A percentile compares a stretch with the other conserved stretches of the same genome.
These are phyloP conservation scores for Drosophila orosa DNA, from an alignment of 1,140 invertebrate species.

Conservation along the genomic window DNA sequence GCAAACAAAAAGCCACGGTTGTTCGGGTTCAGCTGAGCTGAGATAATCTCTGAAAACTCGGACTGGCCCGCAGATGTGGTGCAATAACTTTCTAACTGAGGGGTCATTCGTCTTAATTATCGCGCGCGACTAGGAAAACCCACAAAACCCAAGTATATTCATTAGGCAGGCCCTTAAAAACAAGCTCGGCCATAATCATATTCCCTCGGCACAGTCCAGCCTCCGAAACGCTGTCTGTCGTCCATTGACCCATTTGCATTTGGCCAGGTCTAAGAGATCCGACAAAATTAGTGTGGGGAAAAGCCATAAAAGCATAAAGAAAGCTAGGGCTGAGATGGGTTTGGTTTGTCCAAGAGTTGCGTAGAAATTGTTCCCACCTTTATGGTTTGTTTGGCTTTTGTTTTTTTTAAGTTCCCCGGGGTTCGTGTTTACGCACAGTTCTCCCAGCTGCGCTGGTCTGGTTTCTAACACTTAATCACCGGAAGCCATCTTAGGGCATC, in stretches of 20 bases:
- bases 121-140: slow-evolving; percentile 69
- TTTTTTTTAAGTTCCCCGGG: slow-evolving; percentile 29
- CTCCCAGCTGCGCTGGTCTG: slow-evolving; percentile 38
- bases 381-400: slow-evolving; percentile 53
- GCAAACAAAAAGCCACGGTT: slow-evolving; percentile 41
- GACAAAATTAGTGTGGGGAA: slow-evolving; percentile 52
- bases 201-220: slow-evolving; percentile 32
- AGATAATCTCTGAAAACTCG: slow-evolving; percentile 49
- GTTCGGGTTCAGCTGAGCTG: slow-evolving; percentile 50
- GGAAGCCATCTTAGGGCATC: slow-evolving; percentile 73
- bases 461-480: slow-evolving; percentile 72
- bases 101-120: slow-evolving; percentile 82
- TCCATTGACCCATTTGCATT: slow-evolving; percentile 74
- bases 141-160: slow-evolving; percentile 59
- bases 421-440: slow-evolving; percentile 35
- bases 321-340: slow-evolving; percentile 19
- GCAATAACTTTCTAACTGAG: slow-evolving; percentile 77
- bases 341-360: slow-evolving; percentile 22
- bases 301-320: slow-evolving; percentile 55
- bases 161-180: slow-evolving; percentile 57
- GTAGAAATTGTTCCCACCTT: slow-evolving; percentile 76
- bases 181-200: slow-evolving; percentile 44
- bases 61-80: slow-evolving; percentile 55
- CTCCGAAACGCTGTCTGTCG: slow-evolving; percentile 50
- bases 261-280: slow-evolving; percentile 31